These are phyloP conservation scores for Himalopsyche japonica DNA, from an alignment of 2,888 invertebrate genomes.

Conservation along the genomic window DNA sequence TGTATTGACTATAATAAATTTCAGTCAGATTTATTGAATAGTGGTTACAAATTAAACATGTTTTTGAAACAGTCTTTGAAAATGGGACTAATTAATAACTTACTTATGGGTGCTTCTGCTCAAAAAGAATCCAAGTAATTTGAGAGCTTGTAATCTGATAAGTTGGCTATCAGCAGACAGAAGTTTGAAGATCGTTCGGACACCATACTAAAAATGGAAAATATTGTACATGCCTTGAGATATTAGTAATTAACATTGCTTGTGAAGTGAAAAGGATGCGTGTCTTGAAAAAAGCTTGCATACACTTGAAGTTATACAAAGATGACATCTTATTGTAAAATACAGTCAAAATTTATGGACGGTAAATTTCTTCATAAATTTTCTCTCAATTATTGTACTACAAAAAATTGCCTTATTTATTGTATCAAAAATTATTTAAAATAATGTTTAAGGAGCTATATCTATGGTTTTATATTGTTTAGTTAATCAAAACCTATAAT, in stretches of 20 bases:
- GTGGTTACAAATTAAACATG: no score
- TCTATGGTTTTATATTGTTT: no score
- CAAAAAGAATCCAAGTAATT: slow-evolving; percentile 95
- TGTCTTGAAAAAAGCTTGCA: background rate
- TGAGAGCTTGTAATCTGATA: slow-evolving; percentile 93
- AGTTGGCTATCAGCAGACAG: slow-evolving; percentile 94
- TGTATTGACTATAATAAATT: background rate
- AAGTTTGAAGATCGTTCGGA: slow-evolving; percentile 95
- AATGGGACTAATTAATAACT: slow-evolving; percentile 46
- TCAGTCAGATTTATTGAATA: background rate
- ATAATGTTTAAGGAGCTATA: no score
- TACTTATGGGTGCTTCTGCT: slow-evolving; percentile 98
- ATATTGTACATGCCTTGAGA: background rate
- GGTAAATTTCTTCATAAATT: no score
- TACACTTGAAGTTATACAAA: background rate
- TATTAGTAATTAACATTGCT: background rate
- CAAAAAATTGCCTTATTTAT: no score
- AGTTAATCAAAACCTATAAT: no score
- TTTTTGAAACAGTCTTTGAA: no score
- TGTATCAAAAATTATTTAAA: no score
- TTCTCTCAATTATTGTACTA: no score
- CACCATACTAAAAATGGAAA: slow-evolving; percentile 68
- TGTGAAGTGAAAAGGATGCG: slow-evolving; percentile 6
- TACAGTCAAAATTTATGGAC: no score
- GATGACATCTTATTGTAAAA: no score